Evolutionary conservation across 2,113 vertebrate genomes (phyloP), one percentile per base, ranked within the genome.

Genomic region (Paedocypris sp.): DNA sequence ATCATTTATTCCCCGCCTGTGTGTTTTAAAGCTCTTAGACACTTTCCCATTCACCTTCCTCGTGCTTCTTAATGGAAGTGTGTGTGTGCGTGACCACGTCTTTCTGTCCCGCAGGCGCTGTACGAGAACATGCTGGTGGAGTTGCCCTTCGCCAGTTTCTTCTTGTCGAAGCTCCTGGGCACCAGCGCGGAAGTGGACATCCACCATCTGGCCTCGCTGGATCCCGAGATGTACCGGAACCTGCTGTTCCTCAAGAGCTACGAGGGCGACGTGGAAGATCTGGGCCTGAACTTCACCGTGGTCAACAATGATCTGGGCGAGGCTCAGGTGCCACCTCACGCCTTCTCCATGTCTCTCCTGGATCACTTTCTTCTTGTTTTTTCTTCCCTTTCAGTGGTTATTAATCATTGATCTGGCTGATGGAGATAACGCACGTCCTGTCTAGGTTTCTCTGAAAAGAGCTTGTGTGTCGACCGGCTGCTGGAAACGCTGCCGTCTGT

Each of bases 61-160:
- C 72, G 57, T 66, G 68, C 57, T 77, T 70, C 77, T 79, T 78
- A 82, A 84, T 81, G 63, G 77, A 60, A n/a, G n/a, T n/a, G n/a
- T n/a, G n/a, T n/a, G n/a, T n/a, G n/a, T n/a, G n/a, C n/a, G n/a
- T n/a, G n/a, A n/a, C n/a, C 23, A n/a, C 23, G 38, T 6, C 43
- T 64, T 61, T 70, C 6, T 1, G 76, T 65, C 52, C 25, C 54
- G 0, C 66, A 99, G 95, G 95, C 95, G 19, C 85, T 99, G 38
- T 99, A 97, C 60, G 95, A 98, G 73, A 99, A 99, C 72, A 99
- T 99, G 95, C 74, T 99, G 69, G 95, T 99, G 69, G 95, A 99
- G 67, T 76, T 99, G 72, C 95, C 94, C 0, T 99, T 99, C 22
- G 95, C 94, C 9, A 91, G 93, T 67, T 99, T 99, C 81, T 99